Evolutionary conservation across 2,888 invertebrate genomes (phyloP), one percentile per base, ranked within the genome.

Genomic region (Callimorpha dominula): DNA sequence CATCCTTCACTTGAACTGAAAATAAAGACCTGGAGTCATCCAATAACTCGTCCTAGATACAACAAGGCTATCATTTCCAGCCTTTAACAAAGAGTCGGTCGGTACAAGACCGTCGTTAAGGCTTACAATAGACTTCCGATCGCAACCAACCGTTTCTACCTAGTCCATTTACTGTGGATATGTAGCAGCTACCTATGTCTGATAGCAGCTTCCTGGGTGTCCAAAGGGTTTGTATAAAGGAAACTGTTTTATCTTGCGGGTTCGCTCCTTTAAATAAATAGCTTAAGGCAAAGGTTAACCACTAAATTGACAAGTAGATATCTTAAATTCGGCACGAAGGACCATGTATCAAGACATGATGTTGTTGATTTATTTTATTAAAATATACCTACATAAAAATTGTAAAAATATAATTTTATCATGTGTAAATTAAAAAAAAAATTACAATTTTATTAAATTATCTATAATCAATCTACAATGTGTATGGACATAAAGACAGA

Each of bases 111-210:
- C 64, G 64, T 70, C 54, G 52, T 65, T 67, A 75, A 65, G n/a
- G 49, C 43, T 72, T 63, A 81, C 80, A 82, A 81, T 76, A 64
- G 78, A 49, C 65, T 76, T 81, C 73, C 73, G 73, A 71, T 68
- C 74, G 68, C 67, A 65, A 46, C 70, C 54, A 57, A 12, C 11
- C 46, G 17, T 50, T 42, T n/a, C 64, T 70, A 50, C 52, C 70
- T 64, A 64, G 52, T 31, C 20, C 46, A 54, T 20, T 62, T 50
- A n/a, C 42, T 14, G 4, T 68, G 11, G 14, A 11, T n/a, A 62
- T 49, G 4, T 6, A n/a, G 14, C 46, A 12, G 14, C 5, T 68
- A 15, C 12, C 43, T 42, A 2, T 54, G n/a, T n/a, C 42, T 17
- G 54, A 42, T n/a, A 7, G 6, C 40, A 67, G 2, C 14, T 67